These are phyloP conservation scores for Okapia johnstoni DNA, from an alignment of 2,113 vertebrate species.

Conservation along the genomic window DNA sequence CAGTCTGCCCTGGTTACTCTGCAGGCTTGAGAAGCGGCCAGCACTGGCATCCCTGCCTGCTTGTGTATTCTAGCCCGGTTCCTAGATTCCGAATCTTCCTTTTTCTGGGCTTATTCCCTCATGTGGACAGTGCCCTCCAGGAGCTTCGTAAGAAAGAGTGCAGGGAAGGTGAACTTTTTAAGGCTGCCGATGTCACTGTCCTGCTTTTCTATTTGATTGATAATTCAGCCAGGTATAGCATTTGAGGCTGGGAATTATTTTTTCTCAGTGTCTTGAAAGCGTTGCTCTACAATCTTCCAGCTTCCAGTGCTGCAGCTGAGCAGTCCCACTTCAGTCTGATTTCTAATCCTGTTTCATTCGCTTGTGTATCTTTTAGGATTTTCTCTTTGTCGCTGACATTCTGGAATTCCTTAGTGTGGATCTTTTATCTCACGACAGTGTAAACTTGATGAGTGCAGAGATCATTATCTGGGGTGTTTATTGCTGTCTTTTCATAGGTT, in stretches of 20 bases:
- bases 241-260: background rate
- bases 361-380: background rate
- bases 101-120: background rate
- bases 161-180: background rate
- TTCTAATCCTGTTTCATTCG: background rate
- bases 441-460: background rate
- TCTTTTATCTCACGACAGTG: background rate
- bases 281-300: background rate
- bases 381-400: background rate
- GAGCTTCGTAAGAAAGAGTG: background rate
- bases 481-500: background rate
- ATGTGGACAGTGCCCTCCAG: background rate
- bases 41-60: background rate
- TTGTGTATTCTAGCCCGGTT: background rate
- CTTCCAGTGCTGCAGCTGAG: background rate
- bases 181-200: background rate
- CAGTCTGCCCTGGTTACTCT: background rate
- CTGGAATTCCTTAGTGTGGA: background rate
- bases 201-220: background rate
- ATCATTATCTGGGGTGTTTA: background rate
- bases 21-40: background rate
- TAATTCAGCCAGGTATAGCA: background rate
- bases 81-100: background rate
- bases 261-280: background rate
- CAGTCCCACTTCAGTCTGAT: background rate